Conservation (phyloP, 2,113 vertebrate species). For the Sus scrofa region DNA sequence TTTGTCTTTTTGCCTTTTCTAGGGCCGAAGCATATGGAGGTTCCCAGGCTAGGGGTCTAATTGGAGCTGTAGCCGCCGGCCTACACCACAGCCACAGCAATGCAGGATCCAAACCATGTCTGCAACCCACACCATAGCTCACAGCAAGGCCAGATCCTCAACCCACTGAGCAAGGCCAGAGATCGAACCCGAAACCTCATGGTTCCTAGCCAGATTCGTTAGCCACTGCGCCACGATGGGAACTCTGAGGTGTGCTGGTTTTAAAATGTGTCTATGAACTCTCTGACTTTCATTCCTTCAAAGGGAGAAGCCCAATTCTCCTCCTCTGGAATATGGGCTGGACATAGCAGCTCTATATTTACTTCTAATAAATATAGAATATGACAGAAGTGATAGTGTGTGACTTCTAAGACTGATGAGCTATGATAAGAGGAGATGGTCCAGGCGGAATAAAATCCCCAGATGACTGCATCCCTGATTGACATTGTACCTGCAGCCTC, state of each 20-base stretch:
- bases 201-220: too few relatives aligned
- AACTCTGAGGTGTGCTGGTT: neutral
- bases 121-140: too few relatives aligned
- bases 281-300: neutral
- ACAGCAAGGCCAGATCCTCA: too few relatives aligned
- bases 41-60: too few relatives aligned
- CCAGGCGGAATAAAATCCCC: neutral
- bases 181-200: too few relatives aligned
- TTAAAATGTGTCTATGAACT: conserved; percentile 25
- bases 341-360: neutral
- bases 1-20: too few relatives aligned
- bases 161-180: too few relatives aligned
- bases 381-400: neutral
- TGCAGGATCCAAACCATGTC: too few relatives aligned
- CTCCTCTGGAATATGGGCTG: neutral
- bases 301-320: neutral
- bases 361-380: neutral
- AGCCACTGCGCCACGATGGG: too few relatives aligned
- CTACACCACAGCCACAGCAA: too few relatives aligned
- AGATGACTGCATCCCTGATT: neutral
- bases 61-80: too few relatives aligned
- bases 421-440: neutral
- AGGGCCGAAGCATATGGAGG: too few relatives aligned
- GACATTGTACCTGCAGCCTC: neutral
- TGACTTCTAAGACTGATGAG: neutral